Base-by-base conservation (phyloP, 2,113 vertebrate genomes). In the Acanthochromis polyacanthus region DNA sequence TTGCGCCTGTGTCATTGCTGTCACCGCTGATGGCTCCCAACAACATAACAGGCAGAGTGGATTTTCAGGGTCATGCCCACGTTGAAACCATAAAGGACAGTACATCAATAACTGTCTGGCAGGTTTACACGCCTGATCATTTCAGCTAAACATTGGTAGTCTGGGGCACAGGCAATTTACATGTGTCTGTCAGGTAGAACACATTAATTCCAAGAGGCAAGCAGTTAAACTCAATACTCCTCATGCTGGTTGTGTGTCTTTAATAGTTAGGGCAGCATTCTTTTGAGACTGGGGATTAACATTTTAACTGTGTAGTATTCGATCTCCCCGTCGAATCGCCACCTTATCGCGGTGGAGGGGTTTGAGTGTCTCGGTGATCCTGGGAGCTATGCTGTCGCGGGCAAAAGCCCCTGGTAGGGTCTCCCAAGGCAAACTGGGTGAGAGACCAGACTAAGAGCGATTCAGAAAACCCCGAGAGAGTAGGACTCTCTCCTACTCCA, bases 61-160 rank as follows among this genome's bases (percentile, higher is more conserved):
- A 85, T 88, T 80, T 65, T 87, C 32, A 25, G 67, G 81, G 76
- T 87, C 71, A 12, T 3, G 72, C 58, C 66, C 64, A 64, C 15
- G 11, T 58, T 72, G 57, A 61, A 59, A 74, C 38, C 19, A 1
- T 56, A 23, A 40, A 81, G 62, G 68, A 83, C 70, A 58, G 10
- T n/a, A 65, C 65, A 82, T 93, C 88, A 74, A 85, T 93, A 84
- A 55, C 68, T 85, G 87, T 87, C 83, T 12, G 66, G 53, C 32
- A 43, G 65, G 72, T 90, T 92, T 82, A 80, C 81, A 75, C 45
- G 48, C 64, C 56, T 61, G 73, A 30, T 83, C 76, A 59, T 76
- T 69, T 64, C 14, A 51, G 17, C 40, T 19, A 20, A 68, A 61
- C 75, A 40, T 14, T 45, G 70, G 50, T 51, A 5, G 28, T 32